Base-by-base conservation (phyloP, 30 jellyfish, hydroid and myxozoan species). In the Sanderia malayensis region DNA sequence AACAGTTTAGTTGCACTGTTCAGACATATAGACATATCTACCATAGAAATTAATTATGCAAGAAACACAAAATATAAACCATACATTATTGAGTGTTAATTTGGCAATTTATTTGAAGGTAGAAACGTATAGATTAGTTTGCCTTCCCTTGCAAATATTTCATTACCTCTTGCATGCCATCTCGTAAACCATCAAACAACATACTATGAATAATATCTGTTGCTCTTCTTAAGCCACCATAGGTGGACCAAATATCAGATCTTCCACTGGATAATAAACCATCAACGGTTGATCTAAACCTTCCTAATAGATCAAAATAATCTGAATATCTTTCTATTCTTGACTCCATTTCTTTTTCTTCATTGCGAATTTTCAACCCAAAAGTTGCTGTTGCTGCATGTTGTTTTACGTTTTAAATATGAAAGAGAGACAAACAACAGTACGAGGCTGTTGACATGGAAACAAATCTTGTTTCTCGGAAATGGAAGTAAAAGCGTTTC, bases 191-290 rank as follows among this genome's bases (percentile, higher is more conserved):
- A 46, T 86, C 82, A 18, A 45, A 24, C 34, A 86, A 44, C 49
- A 86, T 79, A 4, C 55, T 31, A 53, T 28, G 33, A n/a, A 77
- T 32, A 11, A 86, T 73, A 45, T 78, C 87, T 58, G 79, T 79
- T 33, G 95, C 93, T 19, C 94, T 69, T 44, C 86, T 58, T 31
- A 89, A 46, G 11, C 95, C 95, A 3, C 97, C 97, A 81, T 73
- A 82, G 4, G 88, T 84, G 31, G 92, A 81, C 97, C 97, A 89
- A 46, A 89, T 70, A 63, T 82, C 88, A 29, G 86, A 69, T 21
- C 86, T 81, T 18, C 92, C 92, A 32, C 91, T 74, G 2, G 91
- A 85, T n/a, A 89, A 60, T 28, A 89, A 55, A 18, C 97, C 95
- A 59, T 89, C 97, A 60, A 82, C 67, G 29, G 97, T 89, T n/a